Base-by-base conservation (phyloP, 53 echinoderm and acorn worm species). In the Crossaster papposus region DNA sequence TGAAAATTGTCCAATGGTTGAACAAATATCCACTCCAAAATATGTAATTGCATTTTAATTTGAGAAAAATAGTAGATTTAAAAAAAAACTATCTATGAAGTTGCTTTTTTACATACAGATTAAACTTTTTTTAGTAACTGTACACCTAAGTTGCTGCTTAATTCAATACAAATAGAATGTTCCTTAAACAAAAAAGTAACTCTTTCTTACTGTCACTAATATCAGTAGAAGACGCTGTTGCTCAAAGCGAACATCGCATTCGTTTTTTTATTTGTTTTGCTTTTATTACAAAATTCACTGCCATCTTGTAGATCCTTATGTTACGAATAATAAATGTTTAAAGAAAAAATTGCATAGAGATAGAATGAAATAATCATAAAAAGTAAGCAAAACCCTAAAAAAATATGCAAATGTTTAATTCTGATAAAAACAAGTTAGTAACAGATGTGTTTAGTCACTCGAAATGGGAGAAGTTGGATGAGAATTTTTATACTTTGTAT, bases 331-430 rank as follows among this genome's bases (percentile, higher is more conserved):
- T 68, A 23, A 28, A 0, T 26, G 22, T 68, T 68, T 1, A 18
- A 68, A 10, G n/a, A n/a, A 68, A 68, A 44, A 68, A 68, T 26
- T 68, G 24, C 24, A 24, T 68, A 68, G 24, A 68, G 24, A 68
- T 68, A 20, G 68, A 6, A 68, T 68, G 68, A 68, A 24, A 0
- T 11, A 26, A 68, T 4, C n/a, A 68, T 24, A 68, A n/a, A 68
- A 68, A 68, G n/a, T 68, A 68, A 68, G 68, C 68, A 68, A 68
- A 12, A 26, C 68, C 68, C 68, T n/a, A 26, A 68, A 68, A n/a
- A 4, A 26, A 20, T 68, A 68, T 68, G 68, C 68, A 68, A 68
- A 68, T 68, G 26, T 68, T 68, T 68, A 68, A 68, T 26, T 20
- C 7, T 68, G n/a, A 24, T 58, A 68, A 0, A 68, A 68, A 24